A percentile compares a stretch with the other conserved stretches of the same genome.
These are phyloP conservation scores for Probaryconus sp. DNA, from an alignment of 1,140 invertebrate species.

Conservation along the genomic window DNA sequence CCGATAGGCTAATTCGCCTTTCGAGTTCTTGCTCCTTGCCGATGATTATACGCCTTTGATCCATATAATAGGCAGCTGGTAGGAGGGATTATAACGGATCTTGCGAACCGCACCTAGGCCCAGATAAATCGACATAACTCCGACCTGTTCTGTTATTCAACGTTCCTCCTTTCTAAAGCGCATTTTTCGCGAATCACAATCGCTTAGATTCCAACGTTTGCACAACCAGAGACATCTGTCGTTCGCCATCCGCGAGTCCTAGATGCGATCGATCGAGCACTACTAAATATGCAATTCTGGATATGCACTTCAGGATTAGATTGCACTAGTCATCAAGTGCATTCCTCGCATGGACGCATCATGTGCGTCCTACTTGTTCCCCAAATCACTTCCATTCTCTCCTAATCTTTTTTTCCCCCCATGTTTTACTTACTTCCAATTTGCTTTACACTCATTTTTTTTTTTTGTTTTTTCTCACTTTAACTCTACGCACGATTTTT, in stretches of 20 bases:
- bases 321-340: no score
- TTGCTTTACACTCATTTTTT: no score
- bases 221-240: slow-evolving; percentile 4
- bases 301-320: no score
- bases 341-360: no score
- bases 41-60: slow-evolving; percentile 20
- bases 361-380: no score
- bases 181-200: slow-evolving; percentile 10
- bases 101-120: slow-evolving; percentile 71
- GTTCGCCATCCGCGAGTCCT: not conserved
- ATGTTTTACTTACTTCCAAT: no score
- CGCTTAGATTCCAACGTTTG: not conserved
- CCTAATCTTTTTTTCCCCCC: no score
- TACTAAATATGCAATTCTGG: no score
- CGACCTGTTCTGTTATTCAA: slow-evolving; percentile 4
- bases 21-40: slow-evolving; percentile 9
- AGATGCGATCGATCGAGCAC: slow-evolving; percentile 6
- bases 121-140: slow-evolving; percentile 65
- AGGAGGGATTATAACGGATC: slow-evolving; percentile 70
- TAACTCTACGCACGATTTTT: no score
- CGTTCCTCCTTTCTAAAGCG: not conserved
- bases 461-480: no score
- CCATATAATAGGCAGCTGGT: slow-evolving; percentile 53
- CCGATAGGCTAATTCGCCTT: slow-evolving; percentile 12
- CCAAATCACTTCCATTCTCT: no score